phyloP scores from a whole-genome alignment of 2,888 invertebrate genomes.

The Dendrolimus houi region DNA sequence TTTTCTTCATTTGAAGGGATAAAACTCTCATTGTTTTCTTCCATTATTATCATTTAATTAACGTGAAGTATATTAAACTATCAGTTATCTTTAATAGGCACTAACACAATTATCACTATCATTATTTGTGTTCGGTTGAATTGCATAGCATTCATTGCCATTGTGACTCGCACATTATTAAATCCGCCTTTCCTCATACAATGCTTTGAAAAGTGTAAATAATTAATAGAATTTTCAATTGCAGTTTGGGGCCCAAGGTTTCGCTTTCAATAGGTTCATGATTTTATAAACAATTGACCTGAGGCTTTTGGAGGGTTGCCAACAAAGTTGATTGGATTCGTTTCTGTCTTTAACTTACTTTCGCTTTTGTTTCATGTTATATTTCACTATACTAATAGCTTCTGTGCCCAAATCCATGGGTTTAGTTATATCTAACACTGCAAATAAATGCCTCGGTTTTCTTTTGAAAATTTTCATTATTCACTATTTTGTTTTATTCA shows the following conservation, averaged over 20 bases:
- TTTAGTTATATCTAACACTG: too few relatives aligned
- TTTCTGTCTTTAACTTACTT: too few relatives aligned
- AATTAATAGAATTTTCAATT: not conserved
- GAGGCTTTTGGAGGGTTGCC: conserved; percentile 44
- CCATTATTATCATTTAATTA: conserved; percentile 26
- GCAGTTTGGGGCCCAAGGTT: not conserved
- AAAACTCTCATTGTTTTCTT: conserved; percentile 24
- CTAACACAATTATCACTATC: conserved; percentile 17
- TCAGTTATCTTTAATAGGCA: conserved; percentile 31
- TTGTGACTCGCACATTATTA: conserved; percentile 2
- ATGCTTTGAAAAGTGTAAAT: not conserved
- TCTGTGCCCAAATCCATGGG: too few relatives aligned
- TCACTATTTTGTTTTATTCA: too few relatives aligned
- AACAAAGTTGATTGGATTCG: conserved; percentile 12
- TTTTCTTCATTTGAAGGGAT: conserved; percentile 33
- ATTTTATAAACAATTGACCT: conserved; percentile 29
- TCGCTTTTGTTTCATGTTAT: too few relatives aligned
- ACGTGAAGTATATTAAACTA: conserved; percentile 25
- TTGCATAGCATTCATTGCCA: conserved; percentile 18
- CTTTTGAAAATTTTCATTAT: too few relatives aligned
- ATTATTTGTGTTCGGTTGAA: conserved; percentile 10
- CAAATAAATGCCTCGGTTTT: too few relatives aligned
- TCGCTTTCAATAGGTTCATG: conserved; percentile 7
- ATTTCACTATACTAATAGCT: too few relatives aligned
- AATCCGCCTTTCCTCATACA: not conserved